These are phyloP conservation scores for Euura saliciscinereae DNA, from an alignment of 1,140 invertebrate genomes.

Conservation along the genomic window DNA sequence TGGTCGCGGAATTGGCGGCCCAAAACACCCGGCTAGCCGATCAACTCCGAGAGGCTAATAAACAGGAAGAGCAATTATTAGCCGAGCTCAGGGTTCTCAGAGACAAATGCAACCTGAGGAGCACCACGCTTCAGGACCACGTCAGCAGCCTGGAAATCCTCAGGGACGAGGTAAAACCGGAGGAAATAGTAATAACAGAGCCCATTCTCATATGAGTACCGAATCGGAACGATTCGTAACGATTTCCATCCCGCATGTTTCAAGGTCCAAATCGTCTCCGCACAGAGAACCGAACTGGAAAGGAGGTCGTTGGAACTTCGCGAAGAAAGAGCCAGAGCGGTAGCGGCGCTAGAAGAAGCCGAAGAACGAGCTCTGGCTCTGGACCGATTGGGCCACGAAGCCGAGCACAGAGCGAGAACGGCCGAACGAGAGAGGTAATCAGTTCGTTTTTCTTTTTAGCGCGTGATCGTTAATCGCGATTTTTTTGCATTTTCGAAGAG, in stretches of 20 bases:
- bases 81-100: constrained; percentile 80
- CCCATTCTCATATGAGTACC: constrained; percentile 13
- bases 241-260: constrained; percentile 19
- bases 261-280: constrained; percentile 79
- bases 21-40: constrained; percentile 89
- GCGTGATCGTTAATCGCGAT: too few species aligned
- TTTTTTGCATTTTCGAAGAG: constrained; percentile 33
- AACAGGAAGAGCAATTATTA: constrained; percentile 80
- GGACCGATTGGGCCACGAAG: constrained; percentile 84
- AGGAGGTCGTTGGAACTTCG: constrained; percentile 74
- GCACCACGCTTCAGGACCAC: constrained; percentile 77
- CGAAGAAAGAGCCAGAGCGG: constrained; percentile 79
- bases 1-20: constrained; percentile 85
- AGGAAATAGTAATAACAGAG: constrained; percentile 10
- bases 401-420: constrained; percentile 65
- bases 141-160: constrained; percentile 87
- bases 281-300: constrained; percentile 86
- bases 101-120: constrained; percentile 83
- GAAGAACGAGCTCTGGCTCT: constrained; percentile 85
- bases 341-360: constrained; percentile 83
- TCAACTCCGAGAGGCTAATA: constrained; percentile 84
- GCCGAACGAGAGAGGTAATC: constrained; percentile 60
- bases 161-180: constrained; percentile 75
- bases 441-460: not conserved
- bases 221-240: not conserved